Evolutionary conservation across 2,888 invertebrate species (phyloP).

Genomic region (Luffia ferchaultella): DNA sequence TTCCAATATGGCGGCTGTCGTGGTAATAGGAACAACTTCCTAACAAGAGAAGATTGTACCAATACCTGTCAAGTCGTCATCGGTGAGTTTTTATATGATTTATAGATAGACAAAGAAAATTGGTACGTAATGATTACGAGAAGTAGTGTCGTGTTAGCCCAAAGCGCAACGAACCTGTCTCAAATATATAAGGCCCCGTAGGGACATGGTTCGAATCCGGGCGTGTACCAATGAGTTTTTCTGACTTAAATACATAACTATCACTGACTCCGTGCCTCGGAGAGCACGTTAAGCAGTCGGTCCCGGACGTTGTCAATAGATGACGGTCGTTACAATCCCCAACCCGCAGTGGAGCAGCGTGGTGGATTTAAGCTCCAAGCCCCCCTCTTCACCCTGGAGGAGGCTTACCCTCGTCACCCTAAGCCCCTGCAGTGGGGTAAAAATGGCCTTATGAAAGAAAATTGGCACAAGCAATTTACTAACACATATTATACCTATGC

Average conservation of each 20-base stretch:
- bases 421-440: no score
- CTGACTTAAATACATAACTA: neutral
- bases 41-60: conserved; percentile 79
- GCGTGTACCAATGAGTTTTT: neutral
- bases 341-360: no score
- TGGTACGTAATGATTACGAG: neutral
- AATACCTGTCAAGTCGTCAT: conserved; percentile 72
- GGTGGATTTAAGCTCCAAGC: no score
- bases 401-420: no score
- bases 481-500: no score
- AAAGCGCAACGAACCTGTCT: neutral
- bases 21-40: conserved; percentile 92
- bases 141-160: neutral
- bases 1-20: conserved; percentile 91
- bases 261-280: neutral
- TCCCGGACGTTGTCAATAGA: no score
- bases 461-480: no score
- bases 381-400: no score
- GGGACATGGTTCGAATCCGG: neutral
- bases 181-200: neutral
- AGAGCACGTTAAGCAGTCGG: no score
- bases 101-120: neutral
- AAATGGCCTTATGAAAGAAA: no score
- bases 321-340: no score
- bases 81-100: conserved; percentile 38